These are phyloP conservation scores for Drosophila tsacasi DNA, from an alignment of 1,140 invertebrate genomes.

Conservation along the genomic window DNA sequence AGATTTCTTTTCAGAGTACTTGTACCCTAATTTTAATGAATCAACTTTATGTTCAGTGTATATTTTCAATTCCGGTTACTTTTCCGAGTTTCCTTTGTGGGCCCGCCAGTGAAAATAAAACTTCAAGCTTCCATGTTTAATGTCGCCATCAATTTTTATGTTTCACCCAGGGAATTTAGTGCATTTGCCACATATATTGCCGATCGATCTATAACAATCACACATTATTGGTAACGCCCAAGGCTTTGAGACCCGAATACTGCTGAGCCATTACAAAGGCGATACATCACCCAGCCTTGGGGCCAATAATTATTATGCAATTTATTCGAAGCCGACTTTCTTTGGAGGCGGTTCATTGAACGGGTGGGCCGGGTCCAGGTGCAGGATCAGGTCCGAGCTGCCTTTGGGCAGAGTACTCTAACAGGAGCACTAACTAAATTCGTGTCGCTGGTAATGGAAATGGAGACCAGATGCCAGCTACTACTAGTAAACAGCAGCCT, in stretches of 20 bases:
- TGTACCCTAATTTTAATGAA: accelerated
- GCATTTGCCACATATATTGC: constrained; percentile 5
- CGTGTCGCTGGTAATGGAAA: constrained; percentile 47
- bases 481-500: constrained; percentile 13
- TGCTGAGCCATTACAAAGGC: constrained; percentile 27
- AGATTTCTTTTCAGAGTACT: not conserved
- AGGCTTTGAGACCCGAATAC: constrained; percentile 9
- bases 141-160: not conserved
- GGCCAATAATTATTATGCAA: constrained; percentile 51
- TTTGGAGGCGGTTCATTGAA: constrained; percentile 45
- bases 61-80: not conserved
- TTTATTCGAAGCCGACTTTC: constrained; percentile 38
- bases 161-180: constrained; percentile 1
- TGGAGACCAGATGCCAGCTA: constrained; percentile 10
- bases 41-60: not conserved
- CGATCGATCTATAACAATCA: constrained; percentile 20
- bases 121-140: constrained; percentile 5
- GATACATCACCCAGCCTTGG: constrained; percentile 35
- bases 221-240: constrained; percentile 15
- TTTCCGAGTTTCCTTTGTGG: constrained; percentile 9
- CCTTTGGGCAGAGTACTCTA: constrained; percentile 34
- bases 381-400: constrained; percentile 11
- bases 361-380: constrained; percentile 16
- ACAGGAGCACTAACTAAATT: constrained; percentile 47
- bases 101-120: not conserved